Evolutionary conservation across 53 echinoderm and acorn worm genomes (phyloP).

Genomic region (Holothuria leucospilota): DNA sequence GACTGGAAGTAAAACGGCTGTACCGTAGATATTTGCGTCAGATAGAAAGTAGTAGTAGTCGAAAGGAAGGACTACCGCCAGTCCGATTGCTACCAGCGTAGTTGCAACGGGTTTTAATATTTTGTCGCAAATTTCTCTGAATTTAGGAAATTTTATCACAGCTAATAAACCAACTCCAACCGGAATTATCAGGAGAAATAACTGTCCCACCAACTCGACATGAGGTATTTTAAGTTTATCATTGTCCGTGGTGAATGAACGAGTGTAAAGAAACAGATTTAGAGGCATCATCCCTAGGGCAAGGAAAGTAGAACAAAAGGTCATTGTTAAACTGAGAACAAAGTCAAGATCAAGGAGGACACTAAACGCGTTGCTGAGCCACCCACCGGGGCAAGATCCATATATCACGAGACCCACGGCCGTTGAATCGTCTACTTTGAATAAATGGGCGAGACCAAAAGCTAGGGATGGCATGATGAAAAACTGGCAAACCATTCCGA

Average conservation of each 20-base stretch:
- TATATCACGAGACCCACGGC: conserved; percentile 66
- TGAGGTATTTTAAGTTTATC: conserved; percentile 57
- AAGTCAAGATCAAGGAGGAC: conserved; percentile 69
- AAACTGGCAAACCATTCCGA: conserved; percentile 90
- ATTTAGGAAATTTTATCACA: conserved; percentile 59
- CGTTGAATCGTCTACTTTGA: conserved; percentile 59
- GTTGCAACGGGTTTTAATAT: conserved; percentile 68
- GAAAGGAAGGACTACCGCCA: conserved; percentile 55
- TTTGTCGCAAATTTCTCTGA: conserved; percentile 51
- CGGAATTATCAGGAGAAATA: conserved; percentile 54
- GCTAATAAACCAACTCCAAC: conserved; percentile 60
- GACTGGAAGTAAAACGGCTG: conserved; percentile 52
- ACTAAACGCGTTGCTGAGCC: conserved; percentile 76
- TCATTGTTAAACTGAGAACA: conserved; percentile 80
- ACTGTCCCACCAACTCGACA: conserved; percentile 57
- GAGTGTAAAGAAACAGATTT: conserved; percentile 69
- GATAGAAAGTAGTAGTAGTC: conserved; percentile 59
- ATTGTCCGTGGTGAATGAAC: conserved; percentile 48
- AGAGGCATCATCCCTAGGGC: conserved; percentile 77
- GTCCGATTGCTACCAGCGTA: conserved; percentile 37
- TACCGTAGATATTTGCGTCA: conserved; percentile 44
- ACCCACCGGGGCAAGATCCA: conserved; percentile 80
- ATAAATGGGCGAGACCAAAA: conserved; percentile 71
- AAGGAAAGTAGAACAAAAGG: conserved; percentile 71
- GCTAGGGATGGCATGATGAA: conserved; percentile 87